Base-by-base conservation (phyloP, 2,888 invertebrate species). In the Spisula solida region DNA sequence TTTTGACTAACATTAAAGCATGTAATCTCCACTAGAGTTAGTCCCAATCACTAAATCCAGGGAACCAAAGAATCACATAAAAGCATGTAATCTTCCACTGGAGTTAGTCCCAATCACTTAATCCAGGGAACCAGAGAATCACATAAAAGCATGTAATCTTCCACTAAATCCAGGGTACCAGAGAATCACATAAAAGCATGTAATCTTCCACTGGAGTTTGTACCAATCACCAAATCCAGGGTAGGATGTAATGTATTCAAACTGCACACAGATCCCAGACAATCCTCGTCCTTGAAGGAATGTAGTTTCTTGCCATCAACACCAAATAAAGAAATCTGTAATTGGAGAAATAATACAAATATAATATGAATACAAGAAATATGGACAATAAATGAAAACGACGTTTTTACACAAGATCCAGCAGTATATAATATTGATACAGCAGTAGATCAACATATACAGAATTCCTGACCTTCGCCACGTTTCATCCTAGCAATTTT, bases 161-260 rank as follows among this genome's bases (percentile, higher is more conserved):
- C 0, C 5, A 56, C 91, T n/a, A 96, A 93, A 29, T 96, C 95
- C 20, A 94, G 91, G 0, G 56, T 56, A 6, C 16, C 18, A n/a
- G n/a, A 29, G 29, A 14, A 82, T 93, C 92, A 94, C 94, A 95
- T 95, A 91, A 97, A 97, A 12, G 96, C 95, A 94, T 96, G 96
- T 2, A 97, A 93, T 89, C 96, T 95, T 18, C 97, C 97, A 90
- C 96, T 96, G 41, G 96, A 96, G 94, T 97, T 97, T n/a, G 95
- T 97, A 18, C 97, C 97, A 29, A 96, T 96, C 31, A 97, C 91
- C n/a, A 96, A 93, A 29, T 96, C 95, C 18, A 94, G 92, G 0
- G 95, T 94, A 0, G 97, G 97, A 92, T 97, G 97, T 85, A 96
- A 94, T 8, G 93, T 95, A 83, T 96, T 96, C 2, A 97, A 93